Base-by-base conservation (phyloP, 1,140 invertebrate species). In the Trinorchestia longiramus region DNA sequence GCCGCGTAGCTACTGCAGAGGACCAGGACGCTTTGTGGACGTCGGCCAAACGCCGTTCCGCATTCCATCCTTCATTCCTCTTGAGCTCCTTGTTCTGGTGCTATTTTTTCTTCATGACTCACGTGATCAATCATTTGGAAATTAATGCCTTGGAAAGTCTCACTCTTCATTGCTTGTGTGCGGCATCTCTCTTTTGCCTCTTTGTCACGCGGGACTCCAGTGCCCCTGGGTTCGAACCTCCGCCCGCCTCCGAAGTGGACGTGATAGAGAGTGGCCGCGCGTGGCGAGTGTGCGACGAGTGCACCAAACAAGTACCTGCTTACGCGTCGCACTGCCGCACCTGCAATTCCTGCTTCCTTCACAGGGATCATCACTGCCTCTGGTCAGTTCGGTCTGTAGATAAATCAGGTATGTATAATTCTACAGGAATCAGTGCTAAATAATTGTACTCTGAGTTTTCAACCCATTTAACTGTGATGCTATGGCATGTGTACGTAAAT, bases 81-180 rank as follows among this genome's bases (percentile, higher is more conserved):
- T 36, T 94, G n/a, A 94, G 92, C 36, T 94, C 43, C 40, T 43
- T 94, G 6, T 94, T 94, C 41, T 94, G 92, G 92, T 94, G 92
- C 92, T 94, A 94, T 36, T 94, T 94, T 45, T 94, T 94, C 92
- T 94, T 45, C 92, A 94, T 94, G 92, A 94, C 92, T 44, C 92
- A 94, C 4, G 44, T 94, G 3, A 94, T 94, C 6, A 94, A 44
- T 45, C 44, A 94, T 94, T 43, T 94, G 40, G 44, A 94, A 94
- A 94, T 94, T 45, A 47, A 94, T 94, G 44, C 44, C 44, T 17
- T 94, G 40, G 92, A 94, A 45, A 94, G 92, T 36, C 43, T 94
- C 43, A 44, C 43, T 47, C 92, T 94, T 44, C 92, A 94, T 43
- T 43, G 43, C 36, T 45, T 94, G 44, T 94, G 92, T 45, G 92